These are phyloP conservation scores for Drosophila murphyi DNA, from an alignment of 1,140 invertebrate species.

Conservation along the genomic window DNA sequence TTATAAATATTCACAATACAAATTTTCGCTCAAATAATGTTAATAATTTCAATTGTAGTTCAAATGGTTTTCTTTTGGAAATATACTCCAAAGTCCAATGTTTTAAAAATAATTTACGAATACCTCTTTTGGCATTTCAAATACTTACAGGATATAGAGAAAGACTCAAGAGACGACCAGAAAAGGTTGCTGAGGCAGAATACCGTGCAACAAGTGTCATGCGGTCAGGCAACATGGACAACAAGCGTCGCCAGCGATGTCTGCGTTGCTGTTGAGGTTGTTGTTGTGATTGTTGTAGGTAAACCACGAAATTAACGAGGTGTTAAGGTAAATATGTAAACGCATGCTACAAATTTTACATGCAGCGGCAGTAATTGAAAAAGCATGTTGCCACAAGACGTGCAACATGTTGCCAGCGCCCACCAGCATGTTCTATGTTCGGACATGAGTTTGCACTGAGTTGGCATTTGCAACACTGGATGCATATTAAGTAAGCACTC, in stretches of 20 bases:
- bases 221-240: slow-evolving; percentile 60
- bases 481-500: slow-evolving; percentile 23
- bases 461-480: neutral
- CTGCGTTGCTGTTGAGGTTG: slow-evolving; percentile 30
- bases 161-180: slow-evolving; percentile 29
- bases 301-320: slow-evolving; percentile 43
- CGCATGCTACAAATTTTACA: slow-evolving; percentile 65
- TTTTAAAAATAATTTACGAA: too few species aligned
- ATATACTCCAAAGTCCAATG: too few species aligned
- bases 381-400: slow-evolving; percentile 69
- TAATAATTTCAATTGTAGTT: too few species aligned
- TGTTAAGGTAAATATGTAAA: slow-evolving; percentile 73
- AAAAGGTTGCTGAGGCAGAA: slow-evolving; percentile 73
- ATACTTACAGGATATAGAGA: neutral
- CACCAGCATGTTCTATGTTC: slow-evolving; percentile 56
- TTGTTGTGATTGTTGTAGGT: slow-evolving; percentile 41
- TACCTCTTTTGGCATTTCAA: too few species aligned
- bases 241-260: slow-evolving; percentile 60
- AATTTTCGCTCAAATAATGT: too few species aligned
- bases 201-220: slow-evolving; percentile 73
- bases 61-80: too few species aligned
- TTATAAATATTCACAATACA: too few species aligned
- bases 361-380: slow-evolving; percentile 71
- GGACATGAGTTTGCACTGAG: slow-evolving; percentile 69
- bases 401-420: slow-evolving; percentile 26